These are phyloP conservation scores for Hoplostethus atlanticus DNA, from an alignment of 2,797 vertebrate genomes.

Conservation along the genomic window DNA sequence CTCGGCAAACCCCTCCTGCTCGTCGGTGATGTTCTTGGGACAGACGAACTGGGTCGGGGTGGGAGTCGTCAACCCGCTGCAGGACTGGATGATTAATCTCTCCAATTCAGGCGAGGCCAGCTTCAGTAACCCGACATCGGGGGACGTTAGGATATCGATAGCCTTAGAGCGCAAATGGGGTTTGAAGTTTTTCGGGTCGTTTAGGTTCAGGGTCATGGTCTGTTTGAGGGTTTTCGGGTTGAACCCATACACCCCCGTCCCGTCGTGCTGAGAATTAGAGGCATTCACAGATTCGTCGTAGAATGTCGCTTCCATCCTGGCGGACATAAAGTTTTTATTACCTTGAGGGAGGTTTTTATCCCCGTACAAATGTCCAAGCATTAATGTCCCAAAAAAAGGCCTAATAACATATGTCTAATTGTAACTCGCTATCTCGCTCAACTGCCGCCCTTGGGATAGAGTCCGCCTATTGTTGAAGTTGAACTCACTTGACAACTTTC, in stretches of 20 bases:
- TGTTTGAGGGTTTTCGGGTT: constrained; percentile 93
- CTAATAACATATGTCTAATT: constrained; percentile 47
- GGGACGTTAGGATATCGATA: constrained; percentile 93
- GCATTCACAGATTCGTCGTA: constrained; percentile 94
- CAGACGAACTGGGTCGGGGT: constrained; percentile 94
- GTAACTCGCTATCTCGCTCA: constrained; percentile 26
- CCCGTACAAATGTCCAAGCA: constrained; percentile 10
- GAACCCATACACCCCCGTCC: constrained; percentile 87
- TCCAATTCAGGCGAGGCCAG: constrained; percentile 95
- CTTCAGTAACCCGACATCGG: constrained; percentile 93
- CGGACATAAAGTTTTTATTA: constrained; percentile 81
- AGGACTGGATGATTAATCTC: constrained; percentile 95
- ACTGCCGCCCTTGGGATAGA: constrained; percentile 41
- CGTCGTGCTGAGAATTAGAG: constrained; percentile 84
- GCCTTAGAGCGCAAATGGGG: constrained; percentile 92
- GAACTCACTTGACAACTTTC: constrained; percentile 80
- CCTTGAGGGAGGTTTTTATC: constrained; percentile 23
- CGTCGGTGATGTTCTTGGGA: constrained; percentile 93
- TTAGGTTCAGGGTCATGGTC: constrained; percentile 94
- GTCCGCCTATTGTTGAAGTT: constrained; percentile 77
- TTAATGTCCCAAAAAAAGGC: constrained; percentile 15
- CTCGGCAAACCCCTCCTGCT: constrained; percentile 95
- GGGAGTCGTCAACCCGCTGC: constrained; percentile 93
- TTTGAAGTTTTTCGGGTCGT: constrained; percentile 92
- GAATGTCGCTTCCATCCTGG: constrained; percentile 97